These are phyloP conservation scores for Aricia artaxerxes DNA, from an alignment of 2,888 invertebrate species.

Conservation along the genomic window DNA sequence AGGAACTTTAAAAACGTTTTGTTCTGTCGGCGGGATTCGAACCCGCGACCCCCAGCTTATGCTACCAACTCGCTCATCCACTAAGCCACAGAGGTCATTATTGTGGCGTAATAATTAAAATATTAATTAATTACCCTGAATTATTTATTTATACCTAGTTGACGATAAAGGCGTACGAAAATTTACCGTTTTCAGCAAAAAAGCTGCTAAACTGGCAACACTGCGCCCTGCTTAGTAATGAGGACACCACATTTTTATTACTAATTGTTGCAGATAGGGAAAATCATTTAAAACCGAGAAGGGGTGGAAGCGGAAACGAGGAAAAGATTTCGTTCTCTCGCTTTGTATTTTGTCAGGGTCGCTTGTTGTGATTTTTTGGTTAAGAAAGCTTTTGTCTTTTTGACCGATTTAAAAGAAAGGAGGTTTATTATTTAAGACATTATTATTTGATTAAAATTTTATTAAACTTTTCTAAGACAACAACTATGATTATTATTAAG, in stretches of 20 bases:
- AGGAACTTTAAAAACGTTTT: too few relatives aligned
- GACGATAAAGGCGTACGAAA: not conserved
- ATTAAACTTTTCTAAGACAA: not conserved
- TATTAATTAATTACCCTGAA: too few relatives aligned
- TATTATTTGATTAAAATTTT: not conserved
- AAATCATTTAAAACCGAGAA: slow-evolving; percentile 15
- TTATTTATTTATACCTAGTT: too few relatives aligned
- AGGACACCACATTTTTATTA: slow-evolving; percentile 13
- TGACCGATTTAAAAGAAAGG: too few relatives aligned
- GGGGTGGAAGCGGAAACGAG: slow-evolving; percentile 15
- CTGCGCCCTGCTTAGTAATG: slow-evolving; percentile 11
- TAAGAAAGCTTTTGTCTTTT: not conserved
- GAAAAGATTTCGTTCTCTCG: not conserved
- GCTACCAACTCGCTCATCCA: too few relatives aligned
- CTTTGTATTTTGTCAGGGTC: not conserved
- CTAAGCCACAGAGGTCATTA: too few relatives aligned
- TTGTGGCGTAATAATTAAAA: too few relatives aligned
- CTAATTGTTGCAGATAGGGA: slow-evolving; percentile 23
- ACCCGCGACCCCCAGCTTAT: too few relatives aligned
- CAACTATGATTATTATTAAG: not conserved
- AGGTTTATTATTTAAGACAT: too few relatives aligned
- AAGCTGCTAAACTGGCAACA: not conserved
- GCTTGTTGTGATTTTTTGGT: not conserved
- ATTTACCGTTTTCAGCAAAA: not conserved
- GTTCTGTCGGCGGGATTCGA: too few relatives aligned